Evolutionary conservation across 1,140 invertebrate species (phyloP), one percentile per base, ranked within the genome.

Genomic region (Dermatophagoides farinae): DNA sequence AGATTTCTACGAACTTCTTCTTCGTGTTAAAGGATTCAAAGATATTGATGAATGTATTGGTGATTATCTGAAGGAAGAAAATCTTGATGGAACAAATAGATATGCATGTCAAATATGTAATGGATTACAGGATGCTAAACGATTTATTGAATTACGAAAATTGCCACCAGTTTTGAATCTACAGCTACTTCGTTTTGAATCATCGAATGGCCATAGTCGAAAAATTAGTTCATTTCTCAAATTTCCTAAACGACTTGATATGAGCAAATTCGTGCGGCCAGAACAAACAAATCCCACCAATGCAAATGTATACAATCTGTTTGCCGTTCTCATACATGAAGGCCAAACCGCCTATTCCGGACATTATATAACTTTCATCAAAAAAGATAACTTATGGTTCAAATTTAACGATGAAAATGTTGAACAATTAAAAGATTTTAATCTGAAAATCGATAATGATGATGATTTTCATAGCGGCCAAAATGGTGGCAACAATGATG

Each of bases 141-240:
- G 81, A 43, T 75, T 75, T 58, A 82, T 82, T 62, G 71, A 76
- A 61, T 68, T 84, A 31, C 70, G 75, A 25, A 70, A 70, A 8
- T 71, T 83, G 9, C 82, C 82, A n/a, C 78, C 79, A n/a, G 77
- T 81, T n/a, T 70, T 84, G 9, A 82, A 82, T 68, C 73, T 84
- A 53, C 81, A 67, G 43, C 70, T 84, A 2, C 71, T 83, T 61
- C 70, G 81, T 65, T 83, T 82, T 71, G 77, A 82, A 0, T 83
- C 79, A 69, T 79, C 82, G 69, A 73, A 78, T 77, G 77, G 79
- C 65, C 78, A 76, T 37, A 77, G 77, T 5, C 82, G 80, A 67
- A 84, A 84, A 68, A 67, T 83, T n/a, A 80, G 78, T 65, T 77
- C 79, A 20, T 77, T 71, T 52, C 76, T 84, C 52, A 75, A 78